Evolutionary conservation across 2,888 invertebrate species (phyloP), one percentile per base, ranked within the genome.

Genomic region (Rhamnusium bicolor): DNA sequence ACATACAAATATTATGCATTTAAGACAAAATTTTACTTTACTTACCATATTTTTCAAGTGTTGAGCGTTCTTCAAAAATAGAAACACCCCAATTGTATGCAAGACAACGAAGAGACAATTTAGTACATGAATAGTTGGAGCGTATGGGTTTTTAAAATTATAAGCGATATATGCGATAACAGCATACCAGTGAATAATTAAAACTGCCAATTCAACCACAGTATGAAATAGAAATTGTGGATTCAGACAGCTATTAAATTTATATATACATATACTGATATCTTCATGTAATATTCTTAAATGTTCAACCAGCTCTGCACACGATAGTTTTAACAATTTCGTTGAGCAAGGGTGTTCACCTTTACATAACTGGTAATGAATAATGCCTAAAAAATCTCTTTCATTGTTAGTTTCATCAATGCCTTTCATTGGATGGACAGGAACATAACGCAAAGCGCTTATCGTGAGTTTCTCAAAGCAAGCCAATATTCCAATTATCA

Each of bases 101-200:
- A 85, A 63, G 12, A 85, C 21, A 0, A 87, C 86, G 71, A 84
- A 87, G 14, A 86, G 68, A 71, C 85, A 84, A 75, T 88, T 88
- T 29, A 87, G 72, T 6, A 86, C 79, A 71, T 88, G 85, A 6
- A 86, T 84, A 0, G 84, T 83, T 19, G 79, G 81, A 21, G 86
- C 85, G 29, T 79, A 71, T 2, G 84, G 83, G 5, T 83, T 78
- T 14, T 83, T 77, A 74, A 86, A 86, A 27, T 79, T 79, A 66
- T 85, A 87, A 2, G 86, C 86, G 51, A 86, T 74, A 71, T 86
- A 86, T 19, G 87, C 85, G 24, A 88, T 84, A 6, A 87, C 87
- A 1, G 87, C 86, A 71, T 88, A 88, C 85, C 87, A 86, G 69
- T 86, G 83, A 1, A 88, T 80, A 54, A 88, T 85, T 27, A 88